A percentile compares a stretch with the other conserved stretches of the same genome.
Evolutionary conservation across 2,113 vertebrate species (phyloP).

Genomic region (Cygnus buccinator): DNA sequence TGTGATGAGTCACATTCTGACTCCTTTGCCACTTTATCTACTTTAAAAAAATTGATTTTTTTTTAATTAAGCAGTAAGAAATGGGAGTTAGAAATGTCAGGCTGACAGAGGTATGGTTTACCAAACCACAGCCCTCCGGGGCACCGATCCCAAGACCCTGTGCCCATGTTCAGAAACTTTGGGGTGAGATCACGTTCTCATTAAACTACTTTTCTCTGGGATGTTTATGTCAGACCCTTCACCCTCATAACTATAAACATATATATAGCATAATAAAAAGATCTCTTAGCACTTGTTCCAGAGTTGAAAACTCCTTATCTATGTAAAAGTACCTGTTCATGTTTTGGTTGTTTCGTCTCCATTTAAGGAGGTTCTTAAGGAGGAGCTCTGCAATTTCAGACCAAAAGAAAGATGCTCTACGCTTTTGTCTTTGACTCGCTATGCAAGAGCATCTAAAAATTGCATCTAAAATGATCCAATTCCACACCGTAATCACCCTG

Average conservation of each 20-base stretch:
- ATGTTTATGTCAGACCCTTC: neutral
- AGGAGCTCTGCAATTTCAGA: neutral
- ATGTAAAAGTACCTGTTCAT: neutral
- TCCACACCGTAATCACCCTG: rapidly evolving
- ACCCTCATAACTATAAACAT: neutral
- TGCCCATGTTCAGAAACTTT: neutral
- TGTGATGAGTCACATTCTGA: rapidly evolving
- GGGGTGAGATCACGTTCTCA: neutral
- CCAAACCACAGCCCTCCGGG: neutral
- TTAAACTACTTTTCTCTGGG: neutral
- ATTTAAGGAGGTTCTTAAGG: neutral
- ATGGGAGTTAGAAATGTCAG: rapidly evolving
- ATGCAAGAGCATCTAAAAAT: too few species aligned
- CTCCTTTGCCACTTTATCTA: neutral
- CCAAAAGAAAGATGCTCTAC: neutral
- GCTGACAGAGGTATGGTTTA: neutral
- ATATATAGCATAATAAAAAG: neutral
- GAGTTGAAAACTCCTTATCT: neutral
- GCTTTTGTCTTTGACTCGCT: neutral
- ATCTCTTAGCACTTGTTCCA: neutral
- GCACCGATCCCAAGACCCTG: neutral
- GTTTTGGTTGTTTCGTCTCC: neutral
- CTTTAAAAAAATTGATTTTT: too few species aligned
- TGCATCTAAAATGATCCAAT: neutral
- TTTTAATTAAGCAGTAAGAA: neutral